phyloP scores from a whole-genome alignment of 2,888 invertebrate genomes.

The Tortrix viridana region DNA sequence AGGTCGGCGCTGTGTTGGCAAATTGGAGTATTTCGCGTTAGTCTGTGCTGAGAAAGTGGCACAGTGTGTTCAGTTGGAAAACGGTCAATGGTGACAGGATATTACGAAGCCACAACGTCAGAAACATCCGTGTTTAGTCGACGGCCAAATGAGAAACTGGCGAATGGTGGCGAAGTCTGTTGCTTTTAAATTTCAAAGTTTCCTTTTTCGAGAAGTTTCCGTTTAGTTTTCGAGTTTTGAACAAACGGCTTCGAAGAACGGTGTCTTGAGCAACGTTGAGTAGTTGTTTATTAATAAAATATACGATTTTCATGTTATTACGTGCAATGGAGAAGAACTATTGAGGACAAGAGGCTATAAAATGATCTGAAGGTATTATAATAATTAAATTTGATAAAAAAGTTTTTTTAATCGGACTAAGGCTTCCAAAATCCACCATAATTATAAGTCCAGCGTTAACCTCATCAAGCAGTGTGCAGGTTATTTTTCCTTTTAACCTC shows the following conservation, averaged over 20 bases:
- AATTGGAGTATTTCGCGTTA: conserved; percentile 38
- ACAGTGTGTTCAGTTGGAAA: conserved; percentile 57
- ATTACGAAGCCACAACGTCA: conserved; percentile 78
- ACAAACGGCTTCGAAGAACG: conserved; percentile 9
- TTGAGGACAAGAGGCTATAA: too few species aligned
- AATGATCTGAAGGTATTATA: too few species aligned
- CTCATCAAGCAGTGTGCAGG: too few species aligned
- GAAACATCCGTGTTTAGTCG: conserved; percentile 68
- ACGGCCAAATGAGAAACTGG: conserved; percentile 76
- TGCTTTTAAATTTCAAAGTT: conserved; percentile 36
- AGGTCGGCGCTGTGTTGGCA: conserved; percentile 38
- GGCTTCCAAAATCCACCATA: too few species aligned
- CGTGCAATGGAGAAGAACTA: too few species aligned
- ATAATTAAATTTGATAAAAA: too few species aligned
- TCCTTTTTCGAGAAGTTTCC: conserved; percentile 8
- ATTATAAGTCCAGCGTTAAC: too few species aligned
- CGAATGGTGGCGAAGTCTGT: conserved; percentile 50
- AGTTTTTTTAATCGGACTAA: too few species aligned
- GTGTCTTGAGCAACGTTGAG: not conserved
- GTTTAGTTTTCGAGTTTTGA: conserved; percentile 9
- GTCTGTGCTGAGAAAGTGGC: conserved; percentile 44
- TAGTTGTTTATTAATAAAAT: too few species aligned
- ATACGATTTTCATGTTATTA: too few species aligned
- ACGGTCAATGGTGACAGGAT: conserved; percentile 76
- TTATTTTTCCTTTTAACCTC: too few species aligned